Conservation (phyloP, 2,113 vertebrate genomes). For the Anguilla japonica region DNA sequence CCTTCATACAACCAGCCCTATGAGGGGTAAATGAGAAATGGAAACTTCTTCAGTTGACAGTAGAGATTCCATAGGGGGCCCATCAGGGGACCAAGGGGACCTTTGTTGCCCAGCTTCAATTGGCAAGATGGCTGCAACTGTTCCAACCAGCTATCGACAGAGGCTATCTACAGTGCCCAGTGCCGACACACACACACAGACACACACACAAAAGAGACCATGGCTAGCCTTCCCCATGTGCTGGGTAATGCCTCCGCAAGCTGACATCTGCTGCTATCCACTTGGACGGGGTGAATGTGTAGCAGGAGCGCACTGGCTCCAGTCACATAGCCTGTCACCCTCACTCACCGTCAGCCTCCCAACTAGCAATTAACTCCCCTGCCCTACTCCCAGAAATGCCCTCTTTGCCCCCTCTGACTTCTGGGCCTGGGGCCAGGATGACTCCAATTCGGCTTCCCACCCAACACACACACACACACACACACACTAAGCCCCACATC, state of each 20-base stretch:
- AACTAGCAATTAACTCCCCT: constrained; percentile 74
- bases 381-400: constrained; percentile 28
- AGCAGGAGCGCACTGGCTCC: constrained; percentile 59
- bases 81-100: background rate
- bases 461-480: constrained; percentile 40
- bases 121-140: background rate
- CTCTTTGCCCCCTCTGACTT: background rate
- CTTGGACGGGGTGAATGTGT: constrained; percentile 66
- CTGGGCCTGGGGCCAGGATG: background rate
- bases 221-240: constrained; percentile 4
- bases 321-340: constrained; percentile 64
- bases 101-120: background rate
- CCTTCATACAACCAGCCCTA: background rate
- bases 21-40: background rate
- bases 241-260: constrained; percentile 32
- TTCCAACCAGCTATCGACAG: background rate
- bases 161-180: background rate
- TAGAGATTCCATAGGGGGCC: background rate
- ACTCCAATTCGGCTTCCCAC: background rate
- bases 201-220: background rate
- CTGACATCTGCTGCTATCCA: constrained; percentile 61
- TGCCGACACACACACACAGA: background rate
- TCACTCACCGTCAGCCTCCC: constrained; percentile 64
- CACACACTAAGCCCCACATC: constrained; percentile 53
- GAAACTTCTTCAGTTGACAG: background rate